phyloP scores from a whole-genome alignment of 2,888 invertebrate genomes.

The Unio delphinus region DNA sequence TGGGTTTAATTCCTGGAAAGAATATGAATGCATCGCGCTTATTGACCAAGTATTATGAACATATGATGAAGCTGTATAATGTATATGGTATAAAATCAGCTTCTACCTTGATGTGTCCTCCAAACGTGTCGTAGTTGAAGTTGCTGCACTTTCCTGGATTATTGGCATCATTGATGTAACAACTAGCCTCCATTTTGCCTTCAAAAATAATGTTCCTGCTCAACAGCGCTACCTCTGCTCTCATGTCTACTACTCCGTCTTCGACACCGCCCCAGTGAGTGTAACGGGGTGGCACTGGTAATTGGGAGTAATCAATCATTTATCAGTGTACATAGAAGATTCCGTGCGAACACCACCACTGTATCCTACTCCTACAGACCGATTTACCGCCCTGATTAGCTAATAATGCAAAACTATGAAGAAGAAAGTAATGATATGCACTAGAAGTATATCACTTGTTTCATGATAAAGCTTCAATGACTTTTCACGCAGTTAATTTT shows the following conservation, averaged over 20 bases:
- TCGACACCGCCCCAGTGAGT: constrained; percentile 43
- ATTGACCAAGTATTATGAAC: too few species aligned
- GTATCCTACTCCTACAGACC: too few species aligned
- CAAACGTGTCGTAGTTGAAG: constrained; percentile 46
- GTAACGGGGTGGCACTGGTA: constrained; percentile 31
- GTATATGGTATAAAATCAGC: neutral
- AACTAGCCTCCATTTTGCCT: constrained; percentile 41
- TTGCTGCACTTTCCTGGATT: constrained; percentile 30
- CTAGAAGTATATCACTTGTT: too few species aligned
- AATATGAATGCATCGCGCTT: too few species aligned
- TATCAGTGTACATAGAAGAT: too few species aligned
- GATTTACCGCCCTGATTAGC: too few species aligned
- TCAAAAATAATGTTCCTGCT: constrained; percentile 50
- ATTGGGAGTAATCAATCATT: neutral
- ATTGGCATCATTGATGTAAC: constrained; percentile 32
- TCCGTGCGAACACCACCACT: too few species aligned
- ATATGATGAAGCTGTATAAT: neutral
- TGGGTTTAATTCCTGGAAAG: too few species aligned
- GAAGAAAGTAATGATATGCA: too few species aligned
- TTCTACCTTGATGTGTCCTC: constrained; percentile 51
- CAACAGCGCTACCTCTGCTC: constrained; percentile 55
- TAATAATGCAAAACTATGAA: too few species aligned
- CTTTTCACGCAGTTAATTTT: too few species aligned
- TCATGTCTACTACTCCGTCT: constrained; percentile 43
- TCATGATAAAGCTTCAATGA: too few species aligned